Percentiles rank a stretch among this genome's conserved stretches.
phyloP scores from a whole-genome alignment of 2,113 vertebrate species.

The Callionymus lyra region DNA sequence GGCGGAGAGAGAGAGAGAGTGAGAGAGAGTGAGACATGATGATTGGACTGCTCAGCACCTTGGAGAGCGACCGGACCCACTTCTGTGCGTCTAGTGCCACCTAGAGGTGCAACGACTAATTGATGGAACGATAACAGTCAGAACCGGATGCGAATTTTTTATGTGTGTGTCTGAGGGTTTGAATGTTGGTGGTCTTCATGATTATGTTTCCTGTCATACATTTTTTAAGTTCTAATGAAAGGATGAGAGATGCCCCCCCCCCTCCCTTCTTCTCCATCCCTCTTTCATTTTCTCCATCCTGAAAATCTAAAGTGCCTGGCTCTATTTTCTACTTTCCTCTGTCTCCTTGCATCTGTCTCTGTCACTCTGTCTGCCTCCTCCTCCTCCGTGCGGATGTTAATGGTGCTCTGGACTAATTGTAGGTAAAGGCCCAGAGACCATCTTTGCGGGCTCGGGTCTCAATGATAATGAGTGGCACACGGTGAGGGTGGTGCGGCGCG shows the following conservation, averaged over 20 bases:
- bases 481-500: constrained; percentile 91
- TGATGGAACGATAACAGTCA: not conserved
- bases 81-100: constrained; percentile 43
- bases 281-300: constrained; percentile 27
- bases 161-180: too few relatives aligned
- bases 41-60: constrained; percentile 49
- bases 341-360: constrained; percentile 14
- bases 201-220: constrained; percentile 16
- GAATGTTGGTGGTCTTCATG: too few relatives aligned
- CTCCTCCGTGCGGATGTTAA: constrained; percentile 44
- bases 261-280: constrained; percentile 17
- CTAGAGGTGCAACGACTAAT: constrained; percentile 33
- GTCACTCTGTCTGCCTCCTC: constrained; percentile 22
- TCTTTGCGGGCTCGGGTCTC: constrained; percentile 97
- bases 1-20: constrained; percentile 33
- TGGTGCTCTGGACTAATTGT: constrained; percentile 90
- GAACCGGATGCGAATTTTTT: too few relatives aligned
- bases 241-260: constrained; percentile 12
- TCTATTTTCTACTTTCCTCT: constrained; percentile 9
- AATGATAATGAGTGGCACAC: constrained; percentile 99
- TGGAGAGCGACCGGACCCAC: constrained; percentile 34
- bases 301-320: constrained; percentile 29
- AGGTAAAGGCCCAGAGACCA: constrained; percentile 99
- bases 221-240: constrained; percentile 32
- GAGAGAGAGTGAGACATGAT: constrained; percentile 38